phyloP scores from a whole-genome alignment of 2,888 invertebrate genomes.

The Apamea epomidion region DNA sequence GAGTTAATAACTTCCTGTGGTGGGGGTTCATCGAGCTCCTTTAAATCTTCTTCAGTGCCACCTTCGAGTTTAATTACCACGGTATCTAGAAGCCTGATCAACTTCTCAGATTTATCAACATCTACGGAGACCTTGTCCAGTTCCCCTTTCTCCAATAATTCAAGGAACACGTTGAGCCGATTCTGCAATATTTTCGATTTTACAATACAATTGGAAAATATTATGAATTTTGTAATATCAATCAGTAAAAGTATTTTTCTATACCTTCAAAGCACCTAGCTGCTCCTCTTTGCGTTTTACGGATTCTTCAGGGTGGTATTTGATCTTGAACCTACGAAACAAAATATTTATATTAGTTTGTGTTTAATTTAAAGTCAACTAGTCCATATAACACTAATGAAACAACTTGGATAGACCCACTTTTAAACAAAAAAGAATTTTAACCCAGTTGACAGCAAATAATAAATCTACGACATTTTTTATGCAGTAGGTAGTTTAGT shows the following conservation, averaged over 20 bases:
- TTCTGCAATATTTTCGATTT: conserved; percentile 87
- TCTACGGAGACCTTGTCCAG: conserved; percentile 96
- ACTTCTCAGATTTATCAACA: conserved; percentile 94
- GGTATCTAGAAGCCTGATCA: conserved; percentile 97
- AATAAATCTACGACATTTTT: conserved; percentile 21
- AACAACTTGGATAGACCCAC: conserved; percentile 47
- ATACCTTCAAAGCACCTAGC: conserved; percentile 94
- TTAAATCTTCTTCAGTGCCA: conserved; percentile 96
- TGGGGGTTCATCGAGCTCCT: conserved; percentile 93
- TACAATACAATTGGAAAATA: background rate
- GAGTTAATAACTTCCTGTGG: conserved; percentile 73
- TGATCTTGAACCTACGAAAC: conserved; percentile 97
- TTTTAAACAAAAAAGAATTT: conserved; percentile 48
- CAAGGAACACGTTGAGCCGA: conserved; percentile 97
- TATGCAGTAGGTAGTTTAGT: conserved; percentile 21
- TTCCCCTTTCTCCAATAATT: conserved; percentile 93
- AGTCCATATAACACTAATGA: conserved; percentile 54
- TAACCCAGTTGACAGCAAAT: conserved; percentile 15
- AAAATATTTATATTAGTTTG: conserved; percentile 45
- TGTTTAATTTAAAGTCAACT: conserved; percentile 16
- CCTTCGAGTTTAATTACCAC: conserved; percentile 99
- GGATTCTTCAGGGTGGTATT: conserved; percentile 99
- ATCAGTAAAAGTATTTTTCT: background rate
- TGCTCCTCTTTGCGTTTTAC: conserved; percentile 97
- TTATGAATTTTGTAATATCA: background rate